Base-by-base conservation (phyloP, 1,140 invertebrate genomes). In the Whitmania pigra region DNA sequence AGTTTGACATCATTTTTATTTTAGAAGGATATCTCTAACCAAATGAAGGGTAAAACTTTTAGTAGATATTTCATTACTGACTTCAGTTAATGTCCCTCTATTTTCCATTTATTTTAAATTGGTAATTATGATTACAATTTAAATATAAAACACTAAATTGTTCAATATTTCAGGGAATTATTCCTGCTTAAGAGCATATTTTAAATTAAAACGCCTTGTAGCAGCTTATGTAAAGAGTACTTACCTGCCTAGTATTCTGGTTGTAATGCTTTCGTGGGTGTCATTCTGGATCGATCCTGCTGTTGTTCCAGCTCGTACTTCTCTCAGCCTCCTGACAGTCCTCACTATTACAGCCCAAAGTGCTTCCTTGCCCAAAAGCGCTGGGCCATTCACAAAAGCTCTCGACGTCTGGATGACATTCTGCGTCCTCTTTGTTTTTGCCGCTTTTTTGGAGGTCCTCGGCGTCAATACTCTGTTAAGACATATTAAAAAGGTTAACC, bases 171-270 rank as follows among this genome's bases (percentile, higher is more conserved):
- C 67, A 53, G 31, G 27, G 13, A 73, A 4, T 15, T 68, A 40
- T 53, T 73, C 67, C 49, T 71, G 66, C 40, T 13, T 54, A 71
- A 71, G 36, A n/a, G 54, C 29, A 7, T 31, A 18, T 25, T 53
- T 43, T 40, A 18, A 68, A 27, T 68, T 54, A 43, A 49, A 67
- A 27, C 66, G 36, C 49, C 43, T 27, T 13, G 18, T 66, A 43
- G n/a, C 40, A 15, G 22, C 29, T 40, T 72, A 72, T 49, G 5
- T 49, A 13, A 49, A 49, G 43, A 49, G 43, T 49, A 49, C 9
- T 49, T 36, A 31, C 36, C 60, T 93, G 49, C 92, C 92, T 0
- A 93, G 91, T 78, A 90, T 92, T 66, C 85, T 94, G 40, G 36
- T 73, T 31, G 72, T 73, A 17, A 55, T 73, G 6, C 67, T 73